Percentiles rank a stretch among this genome's conserved stretches.
phyloP scores from a whole-genome alignment of 1,140 invertebrate genomes.

The Nasonia vitripennis region DNA sequence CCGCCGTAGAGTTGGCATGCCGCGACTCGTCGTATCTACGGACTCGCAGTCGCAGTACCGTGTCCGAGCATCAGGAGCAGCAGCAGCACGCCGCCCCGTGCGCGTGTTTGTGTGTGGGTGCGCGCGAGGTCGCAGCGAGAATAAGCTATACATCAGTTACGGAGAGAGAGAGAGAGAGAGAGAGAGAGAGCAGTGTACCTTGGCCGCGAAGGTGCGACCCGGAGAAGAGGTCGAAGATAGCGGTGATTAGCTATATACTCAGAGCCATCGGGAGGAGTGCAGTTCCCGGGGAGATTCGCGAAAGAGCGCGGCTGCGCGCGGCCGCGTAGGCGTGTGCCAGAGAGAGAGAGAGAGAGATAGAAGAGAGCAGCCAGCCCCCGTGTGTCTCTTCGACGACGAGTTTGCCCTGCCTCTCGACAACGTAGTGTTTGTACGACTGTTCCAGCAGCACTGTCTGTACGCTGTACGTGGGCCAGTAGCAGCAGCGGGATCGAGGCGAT shows the following conservation, averaged over 20 bases:
- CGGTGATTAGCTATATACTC: neutral
- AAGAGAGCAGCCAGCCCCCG: neutral
- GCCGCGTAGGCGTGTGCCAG: slow-evolving; percentile 59
- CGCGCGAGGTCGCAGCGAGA: neutral
- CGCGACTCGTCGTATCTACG: neutral
- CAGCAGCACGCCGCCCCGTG: slow-evolving; percentile 7
- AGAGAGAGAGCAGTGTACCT: too few species aligned
- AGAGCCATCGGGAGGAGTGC: neutral
- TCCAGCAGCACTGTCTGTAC: too few species aligned
- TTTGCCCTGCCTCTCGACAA: neutral
- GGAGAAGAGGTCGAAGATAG: neutral
- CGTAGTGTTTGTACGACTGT: too few species aligned
- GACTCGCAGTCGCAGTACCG: neutral
- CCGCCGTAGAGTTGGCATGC: slow-evolving; percentile 4
- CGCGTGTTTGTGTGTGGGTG: neutral
- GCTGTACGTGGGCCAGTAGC: neutral
- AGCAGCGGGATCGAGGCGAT: neutral
- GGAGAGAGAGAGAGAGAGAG: too few species aligned
- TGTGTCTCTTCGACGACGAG: too few species aligned
- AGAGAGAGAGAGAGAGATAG: neutral
- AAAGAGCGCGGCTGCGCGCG: slow-evolving; percentile 52
- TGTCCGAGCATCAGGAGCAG: neutral
- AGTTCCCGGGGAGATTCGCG: neutral
- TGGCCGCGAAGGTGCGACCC: neutral
- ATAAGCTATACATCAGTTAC: neutral